These are phyloP conservation scores for Drosophila quinaria DNA, from an alignment of 2,888 invertebrate species.

Conservation along the genomic window DNA sequence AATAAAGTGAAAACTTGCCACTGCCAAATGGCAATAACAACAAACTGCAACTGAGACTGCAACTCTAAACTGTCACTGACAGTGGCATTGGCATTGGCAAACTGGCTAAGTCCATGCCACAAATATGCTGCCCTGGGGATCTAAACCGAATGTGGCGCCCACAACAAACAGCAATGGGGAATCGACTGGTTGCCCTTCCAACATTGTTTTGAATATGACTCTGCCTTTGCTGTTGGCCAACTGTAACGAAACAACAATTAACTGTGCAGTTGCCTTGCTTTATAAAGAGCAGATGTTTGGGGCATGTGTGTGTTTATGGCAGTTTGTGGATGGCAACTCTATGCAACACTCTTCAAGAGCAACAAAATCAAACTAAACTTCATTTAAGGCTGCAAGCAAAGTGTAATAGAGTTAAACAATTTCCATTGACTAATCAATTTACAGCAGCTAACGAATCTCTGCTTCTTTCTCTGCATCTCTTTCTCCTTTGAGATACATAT, in stretches of 20 bases:
- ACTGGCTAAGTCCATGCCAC: slow-evolving; percentile 60
- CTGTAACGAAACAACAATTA: slow-evolving; percentile 56
- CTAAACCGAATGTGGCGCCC: slow-evolving; percentile 44
- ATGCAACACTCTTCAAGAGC: slow-evolving; percentile 9
- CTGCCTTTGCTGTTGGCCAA: slow-evolving; percentile 18
- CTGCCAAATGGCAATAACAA: slow-evolving; percentile 50
- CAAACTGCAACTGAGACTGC: slow-evolving; percentile 16
- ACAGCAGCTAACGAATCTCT: slow-evolving; percentile 41
- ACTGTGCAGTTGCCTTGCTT: slow-evolving; percentile 45
- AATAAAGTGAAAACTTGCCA: slow-evolving; percentile 73
- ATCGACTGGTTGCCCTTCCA: slow-evolving; percentile 37
- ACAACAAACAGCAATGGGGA: slow-evolving; percentile 44
- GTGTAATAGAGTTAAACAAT: slow-evolving; percentile 55
- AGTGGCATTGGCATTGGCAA: slow-evolving; percentile 40
- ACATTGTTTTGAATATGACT: slow-evolving; percentile 37
- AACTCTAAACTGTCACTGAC: slow-evolving; percentile 39
- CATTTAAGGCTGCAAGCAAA: slow-evolving; percentile 48
- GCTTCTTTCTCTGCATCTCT: slow-evolving; percentile 10
- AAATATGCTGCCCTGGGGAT: slow-evolving; percentile 56
- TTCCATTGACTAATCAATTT: slow-evolving; percentile 64
- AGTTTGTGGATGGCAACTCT: slow-evolving; percentile 28
- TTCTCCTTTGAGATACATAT: not conserved
- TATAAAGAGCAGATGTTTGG: slow-evolving; percentile 26
- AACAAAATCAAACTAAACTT: slow-evolving; percentile 46
- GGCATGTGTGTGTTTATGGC: too few species aligned